Base-by-base conservation (phyloP, 2,888 invertebrate species). In the Temnothorax rugatulus region DNA sequence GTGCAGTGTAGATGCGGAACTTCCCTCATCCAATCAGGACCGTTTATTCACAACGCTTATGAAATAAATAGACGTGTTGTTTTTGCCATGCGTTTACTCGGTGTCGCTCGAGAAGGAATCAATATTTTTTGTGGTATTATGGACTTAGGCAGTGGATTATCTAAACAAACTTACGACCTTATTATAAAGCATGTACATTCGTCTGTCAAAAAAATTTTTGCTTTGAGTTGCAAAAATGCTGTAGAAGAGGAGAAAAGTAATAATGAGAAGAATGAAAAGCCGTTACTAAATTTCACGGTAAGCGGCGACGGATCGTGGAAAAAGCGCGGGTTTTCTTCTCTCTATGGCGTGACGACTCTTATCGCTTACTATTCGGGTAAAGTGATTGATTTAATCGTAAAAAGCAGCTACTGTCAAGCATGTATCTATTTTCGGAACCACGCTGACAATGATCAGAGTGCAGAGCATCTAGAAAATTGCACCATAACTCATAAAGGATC, bases 331-430 rank as follows among this genome's bases (percentile, higher is more conserved):
- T 57, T 57, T 13, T 25, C 25, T 11, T 57, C 57, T 3, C 2
- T 57, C 3, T 57, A 57, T 25, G 57, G 21, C 3, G 57, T 57
- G 4, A 57, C 57, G 9, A 57, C 29, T 15, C 57, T 57, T 25
- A 57, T 57, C 13, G 57, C 11, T 11, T 13, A 57, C 13, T 57
- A 57, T 4, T 57, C 4, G 3, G 57, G 57, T 13, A 57, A 57
- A 57, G 57, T 57, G 4, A 57, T 57, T 57, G 57, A 57, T 57
- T 25, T 57, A 13, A 4, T 57, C 25, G 57, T 57, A 34, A 61
- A 61, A 34, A 34, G 61, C 5, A 61, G 61, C 34, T 61, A 61
- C 18, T 61, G 61, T 34, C 29, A 59, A 15, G 59, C 59, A 29
- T 59, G 59, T 29, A 5, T 15, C 25, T 15, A 13, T 15, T 59